Base-by-base conservation (phyloP, 2,113 vertebrate genomes). In the Tonatia bakeri region DNA sequence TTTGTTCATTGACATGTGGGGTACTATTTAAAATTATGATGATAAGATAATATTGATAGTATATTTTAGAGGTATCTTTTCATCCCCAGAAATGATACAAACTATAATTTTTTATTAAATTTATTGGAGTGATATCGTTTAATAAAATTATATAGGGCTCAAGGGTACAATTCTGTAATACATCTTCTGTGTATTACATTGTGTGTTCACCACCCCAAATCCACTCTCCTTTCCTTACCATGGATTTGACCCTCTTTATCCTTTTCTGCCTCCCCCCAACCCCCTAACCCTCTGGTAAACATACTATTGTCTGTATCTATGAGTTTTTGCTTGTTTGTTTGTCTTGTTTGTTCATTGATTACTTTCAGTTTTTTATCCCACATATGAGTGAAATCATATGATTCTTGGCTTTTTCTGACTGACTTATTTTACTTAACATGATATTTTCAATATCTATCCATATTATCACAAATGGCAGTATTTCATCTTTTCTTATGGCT, bases 21-120 rank as follows among this genome's bases (percentile, higher is more conserved):
- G 0, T 86, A 50, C 2, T 19, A 24, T 91, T 94, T 94, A 96
- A 95, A 95, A 85, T 85, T 67, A 22, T 73, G 70, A 61, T 73
- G 33, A 20, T 87, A 76, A 90, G 10, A 22, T 86, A 92, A 65
- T 92, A 87, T 64, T 54, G 45, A 24, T 61, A 45, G 17, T 54
- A 1, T 80, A 36, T 88, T 87, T 61, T 70, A 95, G 26, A 96
- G 11, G 92, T 91, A 33, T 47, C 19, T 94, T 92, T 86, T 90
- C 26, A 73, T 76, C n/a, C 7, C 15, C 50, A 75, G 33, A 93
- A 88, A 88, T 13, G 14, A 82, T 79, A 59, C 90, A 38, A 65
- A n/a, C 43, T 80, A 16, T 75, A 31, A 45, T 43, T 75, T 45
- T 45, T 9, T 47, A 75, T 47, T 47, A 47, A 45, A 47, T 75